Percentiles rank a stretch among this genome's conserved stretches.
phyloP scores from a whole-genome alignment of 1,140 invertebrate genomes.

The Zeugodacus cucurbitae region DNA sequence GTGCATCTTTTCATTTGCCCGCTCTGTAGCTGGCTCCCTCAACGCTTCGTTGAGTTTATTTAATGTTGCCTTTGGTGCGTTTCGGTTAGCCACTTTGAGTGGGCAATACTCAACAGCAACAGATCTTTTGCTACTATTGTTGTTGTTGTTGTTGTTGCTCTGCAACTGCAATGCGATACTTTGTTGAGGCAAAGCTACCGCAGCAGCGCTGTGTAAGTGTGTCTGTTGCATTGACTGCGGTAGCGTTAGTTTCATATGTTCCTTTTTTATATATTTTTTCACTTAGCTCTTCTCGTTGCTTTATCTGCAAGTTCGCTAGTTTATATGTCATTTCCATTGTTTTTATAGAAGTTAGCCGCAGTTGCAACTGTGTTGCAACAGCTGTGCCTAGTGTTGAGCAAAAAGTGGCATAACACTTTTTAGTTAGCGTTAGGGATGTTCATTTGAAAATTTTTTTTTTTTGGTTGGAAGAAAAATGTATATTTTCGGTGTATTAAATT shows the following conservation, averaged over 20 bases:
- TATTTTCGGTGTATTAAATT: too few relatives aligned
- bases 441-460: too few relatives aligned
- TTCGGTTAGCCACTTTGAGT: conserved; percentile 13
- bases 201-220: neutral
- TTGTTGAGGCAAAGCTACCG: neutral
- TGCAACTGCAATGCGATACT: conserved; percentile 21
- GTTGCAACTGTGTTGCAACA: too few relatives aligned
- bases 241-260: neutral
- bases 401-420: too few relatives aligned
- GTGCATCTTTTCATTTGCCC: neutral
- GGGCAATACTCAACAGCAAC: neutral
- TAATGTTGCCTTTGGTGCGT: conserved; percentile 13
- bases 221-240: neutral
- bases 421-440: too few relatives aligned
- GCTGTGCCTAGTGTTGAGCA: too few relatives aligned
- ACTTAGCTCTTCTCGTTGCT: too few relatives aligned
- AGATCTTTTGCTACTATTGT: neutral
- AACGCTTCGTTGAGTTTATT: neutral
- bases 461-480: too few relatives aligned
- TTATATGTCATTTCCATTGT: neutral
- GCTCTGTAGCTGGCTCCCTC: neutral
- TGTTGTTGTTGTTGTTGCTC: neutral
- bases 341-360: neutral
- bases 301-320: neutral
- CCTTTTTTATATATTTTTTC: too few relatives aligned